A percentile compares a stretch with the other conserved stretches of the same genome.
phyloP scores from a whole-genome alignment of 2,797 vertebrate species.

The Corythornis leucogaster region DNA sequence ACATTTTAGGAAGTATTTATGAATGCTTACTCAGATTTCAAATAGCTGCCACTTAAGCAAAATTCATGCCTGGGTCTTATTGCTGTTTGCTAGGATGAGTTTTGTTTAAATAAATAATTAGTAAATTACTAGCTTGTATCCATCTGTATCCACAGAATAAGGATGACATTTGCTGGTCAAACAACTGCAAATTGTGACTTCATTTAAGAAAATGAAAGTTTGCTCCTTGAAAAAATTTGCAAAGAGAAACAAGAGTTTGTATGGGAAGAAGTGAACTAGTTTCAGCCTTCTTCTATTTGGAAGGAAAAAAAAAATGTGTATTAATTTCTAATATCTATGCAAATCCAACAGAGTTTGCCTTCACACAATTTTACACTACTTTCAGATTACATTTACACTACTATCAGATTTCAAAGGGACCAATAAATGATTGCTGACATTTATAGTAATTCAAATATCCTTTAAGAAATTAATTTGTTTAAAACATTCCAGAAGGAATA shows the following conservation, averaged over 20 bases:
- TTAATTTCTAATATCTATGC: background rate
- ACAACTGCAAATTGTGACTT: background rate
- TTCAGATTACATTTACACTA: background rate
- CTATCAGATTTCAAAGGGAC: background rate
- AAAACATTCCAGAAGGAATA: background rate
- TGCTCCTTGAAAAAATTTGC: background rate
- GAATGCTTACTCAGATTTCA: background rate
- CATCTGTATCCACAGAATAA: background rate
- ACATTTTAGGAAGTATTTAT: background rate
- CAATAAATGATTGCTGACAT: background rate
- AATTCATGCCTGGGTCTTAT: background rate
- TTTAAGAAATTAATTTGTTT: background rate
- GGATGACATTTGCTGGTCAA: background rate
- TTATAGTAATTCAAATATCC: background rate
- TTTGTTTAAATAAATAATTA: conserved; percentile 15
- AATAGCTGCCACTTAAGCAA: background rate
- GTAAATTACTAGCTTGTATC: background rate
- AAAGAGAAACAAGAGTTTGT: background rate
- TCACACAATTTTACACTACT: background rate
- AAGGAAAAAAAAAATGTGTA: background rate
- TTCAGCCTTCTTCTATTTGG: background rate
- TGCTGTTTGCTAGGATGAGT: background rate
- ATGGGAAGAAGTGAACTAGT: background rate
- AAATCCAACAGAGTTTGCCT: background rate
- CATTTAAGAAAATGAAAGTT: background rate